These are phyloP conservation scores for Grapholita molesta DNA, from an alignment of 1,140 invertebrate genomes.

Conservation along the genomic window DNA sequence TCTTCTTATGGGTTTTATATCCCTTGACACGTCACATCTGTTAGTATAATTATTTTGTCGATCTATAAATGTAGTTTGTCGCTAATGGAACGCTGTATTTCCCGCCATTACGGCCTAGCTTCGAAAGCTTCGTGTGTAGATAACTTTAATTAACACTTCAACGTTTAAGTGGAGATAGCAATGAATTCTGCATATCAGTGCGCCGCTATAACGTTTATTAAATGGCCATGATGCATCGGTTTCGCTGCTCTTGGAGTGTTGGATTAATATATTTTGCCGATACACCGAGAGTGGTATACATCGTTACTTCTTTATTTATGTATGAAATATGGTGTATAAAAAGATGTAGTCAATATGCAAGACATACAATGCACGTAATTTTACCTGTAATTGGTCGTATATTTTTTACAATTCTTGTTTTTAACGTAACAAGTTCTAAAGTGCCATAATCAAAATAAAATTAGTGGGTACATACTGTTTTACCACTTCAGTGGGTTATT, in stretches of 20 bases:
- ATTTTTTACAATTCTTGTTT: too few species aligned
- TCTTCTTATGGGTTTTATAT: slow-evolving; percentile 6
- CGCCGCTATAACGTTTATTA: slow-evolving; percentile 23
- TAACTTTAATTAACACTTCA: slow-evolving; percentile 56
- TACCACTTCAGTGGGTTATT: too few species aligned
- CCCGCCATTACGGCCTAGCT: slow-evolving; percentile 34
- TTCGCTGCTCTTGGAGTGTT: neutral
- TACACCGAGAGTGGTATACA: neutral
- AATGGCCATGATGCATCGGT: slow-evolving; percentile 27
- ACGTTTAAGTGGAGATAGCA: slow-evolving; percentile 28
- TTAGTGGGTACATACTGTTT: too few species aligned
- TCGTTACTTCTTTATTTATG: neutral
- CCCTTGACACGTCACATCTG: slow-evolving; percentile 1
- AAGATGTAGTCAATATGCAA: too few species aligned
- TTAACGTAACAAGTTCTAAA: too few species aligned
- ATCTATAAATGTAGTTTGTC: slow-evolving; percentile 43
- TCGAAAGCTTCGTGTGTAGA: slow-evolving; percentile 42
- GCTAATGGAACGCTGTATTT: slow-evolving; percentile 55
- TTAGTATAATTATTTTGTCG: neutral
- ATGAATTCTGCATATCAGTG: slow-evolving; percentile 16
- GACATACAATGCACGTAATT: too few species aligned
- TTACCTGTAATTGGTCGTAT: too few species aligned
- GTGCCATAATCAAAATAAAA: too few species aligned
- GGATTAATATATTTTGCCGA: slow-evolving; percentile 5
- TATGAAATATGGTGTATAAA: neutral